Conservation (phyloP, 2,113 vertebrate species). For the Paratilapia polleni region DNA sequence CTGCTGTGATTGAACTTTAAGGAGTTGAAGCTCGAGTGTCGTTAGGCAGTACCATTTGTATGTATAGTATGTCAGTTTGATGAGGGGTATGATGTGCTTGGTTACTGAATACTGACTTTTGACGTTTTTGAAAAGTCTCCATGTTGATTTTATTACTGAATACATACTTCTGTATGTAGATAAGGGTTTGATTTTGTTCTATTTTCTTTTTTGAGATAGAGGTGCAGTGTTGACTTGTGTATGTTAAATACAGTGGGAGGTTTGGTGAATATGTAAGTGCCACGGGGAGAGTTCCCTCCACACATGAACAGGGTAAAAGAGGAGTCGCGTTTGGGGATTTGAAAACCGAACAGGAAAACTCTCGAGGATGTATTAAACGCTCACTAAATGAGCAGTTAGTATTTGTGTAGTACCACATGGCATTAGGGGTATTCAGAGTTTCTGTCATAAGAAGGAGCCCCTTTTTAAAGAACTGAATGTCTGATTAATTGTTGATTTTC, state of each 20-base stretch:
- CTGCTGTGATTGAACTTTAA: slow-evolving; percentile 52
- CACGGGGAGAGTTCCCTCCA: slow-evolving; percentile 63
- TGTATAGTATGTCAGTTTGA: slow-evolving; percentile 63
- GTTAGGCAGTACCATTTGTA: slow-evolving; percentile 73
- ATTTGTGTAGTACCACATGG: not conserved
- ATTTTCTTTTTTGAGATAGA: slow-evolving; percentile 35
- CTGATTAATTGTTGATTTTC: not conserved
- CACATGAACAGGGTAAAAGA: slow-evolving; percentile 68
- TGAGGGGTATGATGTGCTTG: slow-evolving; percentile 65
- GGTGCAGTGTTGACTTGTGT: slow-evolving; percentile 63
- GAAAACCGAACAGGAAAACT: slow-evolving; percentile 49
- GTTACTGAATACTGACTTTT: slow-evolving; percentile 70
- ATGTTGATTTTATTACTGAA: slow-evolving; percentile 42
- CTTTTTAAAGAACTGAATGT: not conserved
- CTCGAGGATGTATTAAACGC: slow-evolving; percentile 34
- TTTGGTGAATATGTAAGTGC: slow-evolving; percentile 69
- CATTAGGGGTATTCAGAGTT: not conserved
- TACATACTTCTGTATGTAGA: slow-evolving; percentile 56
- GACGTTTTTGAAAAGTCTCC: slow-evolving; percentile 61
- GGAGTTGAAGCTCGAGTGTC: slow-evolving; percentile 34
- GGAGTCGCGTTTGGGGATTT: slow-evolving; percentile 42
- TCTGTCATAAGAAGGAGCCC: not conserved
- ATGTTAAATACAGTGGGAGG: slow-evolving; percentile 51
- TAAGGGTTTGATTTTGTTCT: slow-evolving; percentile 46
- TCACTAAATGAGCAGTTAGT: not conserved